phyloP scores from a whole-genome alignment of 2,113 vertebrate species.

The Microcebus lehilahytsara region DNA sequence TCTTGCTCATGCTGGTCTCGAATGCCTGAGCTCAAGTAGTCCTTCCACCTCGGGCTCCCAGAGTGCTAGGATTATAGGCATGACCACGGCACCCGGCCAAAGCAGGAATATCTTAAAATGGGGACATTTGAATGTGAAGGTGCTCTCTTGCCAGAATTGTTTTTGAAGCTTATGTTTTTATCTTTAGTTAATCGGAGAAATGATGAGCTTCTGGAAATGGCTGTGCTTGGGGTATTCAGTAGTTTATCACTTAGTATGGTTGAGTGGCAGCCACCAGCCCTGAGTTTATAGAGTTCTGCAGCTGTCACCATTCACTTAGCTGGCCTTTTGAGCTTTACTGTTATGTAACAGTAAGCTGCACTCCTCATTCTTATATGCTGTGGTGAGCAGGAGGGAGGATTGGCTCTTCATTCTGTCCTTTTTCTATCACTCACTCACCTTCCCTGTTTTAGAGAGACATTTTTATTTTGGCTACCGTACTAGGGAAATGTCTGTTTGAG shows the following conservation, averaged over 20 bases:
- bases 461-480: slow-evolving; percentile 62
- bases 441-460: slow-evolving; percentile 33
- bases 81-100: too few relatives aligned
- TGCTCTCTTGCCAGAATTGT: neutral
- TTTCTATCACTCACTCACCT: neutral
- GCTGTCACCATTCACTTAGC: slow-evolving; percentile 54
- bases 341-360: slow-evolving; percentile 75
- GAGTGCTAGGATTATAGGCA: too few relatives aligned
- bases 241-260: neutral
- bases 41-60: too few relatives aligned
- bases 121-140: neutral
- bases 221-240: neutral
- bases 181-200: neutral
- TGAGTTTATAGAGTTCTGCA: slow-evolving; percentile 56
- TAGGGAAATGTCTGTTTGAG: slow-evolving; percentile 9
- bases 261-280: neutral
- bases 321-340: slow-evolving; percentile 49
- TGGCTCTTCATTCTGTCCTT: slow-evolving; percentile 47
- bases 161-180: neutral
- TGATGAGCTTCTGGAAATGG: neutral
- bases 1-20: too few relatives aligned
- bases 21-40: too few relatives aligned
- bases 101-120: neutral
- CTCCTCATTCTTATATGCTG: slow-evolving; percentile 46
- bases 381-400: slow-evolving; percentile 59